These are phyloP conservation scores for Heliangelus exortis DNA, from an alignment of 2,797 vertebrate species.

Conservation along the genomic window DNA sequence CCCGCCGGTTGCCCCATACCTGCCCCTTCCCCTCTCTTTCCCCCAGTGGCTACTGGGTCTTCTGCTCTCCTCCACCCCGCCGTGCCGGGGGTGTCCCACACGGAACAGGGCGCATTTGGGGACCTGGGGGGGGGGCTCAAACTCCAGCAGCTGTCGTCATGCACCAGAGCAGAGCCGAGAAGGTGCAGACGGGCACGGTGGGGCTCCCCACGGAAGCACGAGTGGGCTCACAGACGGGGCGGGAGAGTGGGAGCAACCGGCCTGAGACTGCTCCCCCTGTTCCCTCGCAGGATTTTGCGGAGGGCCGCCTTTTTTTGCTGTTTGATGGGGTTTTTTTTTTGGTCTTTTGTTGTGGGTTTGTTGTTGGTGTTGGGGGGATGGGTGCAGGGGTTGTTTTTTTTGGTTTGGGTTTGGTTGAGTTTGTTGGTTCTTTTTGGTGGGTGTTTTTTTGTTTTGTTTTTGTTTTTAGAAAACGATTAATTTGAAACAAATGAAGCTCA, in stretches of 20 bases:
- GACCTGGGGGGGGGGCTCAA: not conserved
- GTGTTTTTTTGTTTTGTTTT: not conserved
- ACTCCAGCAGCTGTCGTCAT: not conserved
- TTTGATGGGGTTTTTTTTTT: too few relatives aligned
- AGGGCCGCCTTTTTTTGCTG: not conserved
- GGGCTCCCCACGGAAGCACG: not conserved
- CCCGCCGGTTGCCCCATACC: not conserved
- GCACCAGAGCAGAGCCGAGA: not conserved
- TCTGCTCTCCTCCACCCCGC: not conserved
- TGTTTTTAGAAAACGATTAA: not conserved
- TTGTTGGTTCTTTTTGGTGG: too few relatives aligned
- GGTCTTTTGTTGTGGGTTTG: not conserved
- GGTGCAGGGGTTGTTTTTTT: too few relatives aligned
- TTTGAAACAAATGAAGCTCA: constrained; percentile 36
- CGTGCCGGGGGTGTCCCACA: not conserved
- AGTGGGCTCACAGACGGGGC: not conserved
- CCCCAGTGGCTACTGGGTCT: not conserved
- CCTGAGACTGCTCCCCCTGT: not conserved
- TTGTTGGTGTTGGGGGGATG: too few relatives aligned
- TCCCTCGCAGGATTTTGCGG: not conserved
- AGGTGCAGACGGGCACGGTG: not conserved
- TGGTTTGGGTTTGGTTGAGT: too few relatives aligned
- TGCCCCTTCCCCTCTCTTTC: too few relatives aligned
- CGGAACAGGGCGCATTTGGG: too few relatives aligned
- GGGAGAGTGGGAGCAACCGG: not conserved